These are phyloP conservation scores for Eilema griseolum DNA, from an alignment of 2,888 invertebrate genomes.

Conservation along the genomic window DNA sequence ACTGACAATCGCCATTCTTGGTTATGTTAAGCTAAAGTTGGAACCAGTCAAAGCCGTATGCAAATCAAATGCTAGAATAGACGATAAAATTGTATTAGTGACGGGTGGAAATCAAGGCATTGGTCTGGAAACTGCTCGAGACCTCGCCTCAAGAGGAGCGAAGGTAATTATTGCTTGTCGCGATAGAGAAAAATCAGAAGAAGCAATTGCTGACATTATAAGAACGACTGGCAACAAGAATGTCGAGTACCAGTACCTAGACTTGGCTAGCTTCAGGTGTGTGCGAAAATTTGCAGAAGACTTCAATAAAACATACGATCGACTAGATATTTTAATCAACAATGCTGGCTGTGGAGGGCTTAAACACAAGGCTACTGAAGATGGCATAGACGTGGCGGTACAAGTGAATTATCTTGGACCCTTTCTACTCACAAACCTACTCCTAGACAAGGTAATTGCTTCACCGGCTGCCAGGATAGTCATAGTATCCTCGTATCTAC, in stretches of 20 bases:
- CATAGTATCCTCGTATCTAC: conserved; percentile 73
- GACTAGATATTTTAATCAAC: conserved; percentile 88
- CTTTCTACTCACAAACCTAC: conserved; percentile 90
- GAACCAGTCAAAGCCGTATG: conserved; percentile 60
- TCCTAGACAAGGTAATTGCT: conserved; percentile 79
- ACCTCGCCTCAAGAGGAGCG: conserved; percentile 90
- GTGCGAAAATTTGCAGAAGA: conserved; percentile 88
- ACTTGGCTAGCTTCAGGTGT: conserved; percentile 82
- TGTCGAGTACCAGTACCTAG: conserved; percentile 86
- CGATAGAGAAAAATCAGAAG: conserved; percentile 90
- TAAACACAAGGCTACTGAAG: conserved; percentile 77
- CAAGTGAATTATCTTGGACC: conserved; percentile 91
- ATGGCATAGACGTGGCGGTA: conserved; percentile 88
- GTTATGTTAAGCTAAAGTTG: conserved; percentile 17
- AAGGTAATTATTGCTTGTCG: conserved; percentile 92
- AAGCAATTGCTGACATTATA: conserved; percentile 90
- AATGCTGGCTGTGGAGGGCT: conserved; percentile 87
- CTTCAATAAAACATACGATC: conserved; percentile 80
- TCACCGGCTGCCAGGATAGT: conserved; percentile 79
- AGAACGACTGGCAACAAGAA: conserved; percentile 89
- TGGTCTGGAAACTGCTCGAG: conserved; percentile 91
- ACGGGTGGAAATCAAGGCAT: conserved; percentile 95
- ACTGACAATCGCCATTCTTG: not conserved
- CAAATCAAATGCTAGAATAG: conserved; percentile 62
- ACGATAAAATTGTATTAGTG: conserved; percentile 89